Conservation (phyloP, 1,140 invertebrate species). For the Ips nitidus region DNA sequence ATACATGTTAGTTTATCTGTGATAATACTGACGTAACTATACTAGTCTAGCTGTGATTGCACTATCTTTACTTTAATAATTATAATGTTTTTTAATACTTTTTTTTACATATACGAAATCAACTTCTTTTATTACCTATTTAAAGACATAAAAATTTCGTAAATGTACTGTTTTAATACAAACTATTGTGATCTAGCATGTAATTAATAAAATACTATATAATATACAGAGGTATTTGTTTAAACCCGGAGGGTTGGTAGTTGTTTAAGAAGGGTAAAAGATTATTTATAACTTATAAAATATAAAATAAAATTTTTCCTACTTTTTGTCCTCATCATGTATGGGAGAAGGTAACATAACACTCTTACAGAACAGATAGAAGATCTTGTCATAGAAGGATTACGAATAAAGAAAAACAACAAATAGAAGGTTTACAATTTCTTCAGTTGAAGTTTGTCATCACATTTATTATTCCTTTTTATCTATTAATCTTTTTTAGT, state of each 20-base stretch:
- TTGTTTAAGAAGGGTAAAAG: neutral
- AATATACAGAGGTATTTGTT: neutral
- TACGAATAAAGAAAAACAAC: too few relatives aligned
- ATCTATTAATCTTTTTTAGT: too few relatives aligned
- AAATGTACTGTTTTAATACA: slow-evolving; percentile 7
- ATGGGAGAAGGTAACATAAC: neutral
- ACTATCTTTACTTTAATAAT: slow-evolving; percentile 15
- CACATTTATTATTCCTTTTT: too few relatives aligned
- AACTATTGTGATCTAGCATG: slow-evolving; percentile 59
- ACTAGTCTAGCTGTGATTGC: slow-evolving; percentile 32
- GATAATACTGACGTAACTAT: too few relatives aligned
- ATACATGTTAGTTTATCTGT: too few relatives aligned
- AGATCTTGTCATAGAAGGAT: too few relatives aligned
- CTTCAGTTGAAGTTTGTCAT: too few relatives aligned
- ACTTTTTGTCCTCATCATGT: neutral
- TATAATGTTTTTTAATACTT: slow-evolving; percentile 8
- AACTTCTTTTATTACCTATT: slow-evolving; percentile 1
- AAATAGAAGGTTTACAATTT: too few relatives aligned
- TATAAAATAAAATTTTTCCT: neutral
- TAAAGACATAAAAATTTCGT: neutral
- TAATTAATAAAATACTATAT: slow-evolving; percentile 7
- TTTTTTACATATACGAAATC: too few relatives aligned
- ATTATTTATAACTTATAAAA: slow-evolving; percentile 3
- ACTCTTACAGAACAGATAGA: neutral
- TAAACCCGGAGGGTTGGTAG: too few relatives aligned